Evolutionary conservation across 2,888 invertebrate species (phyloP), one percentile per base, ranked within the genome.

Genomic region (Entomobrya proxima): DNA sequence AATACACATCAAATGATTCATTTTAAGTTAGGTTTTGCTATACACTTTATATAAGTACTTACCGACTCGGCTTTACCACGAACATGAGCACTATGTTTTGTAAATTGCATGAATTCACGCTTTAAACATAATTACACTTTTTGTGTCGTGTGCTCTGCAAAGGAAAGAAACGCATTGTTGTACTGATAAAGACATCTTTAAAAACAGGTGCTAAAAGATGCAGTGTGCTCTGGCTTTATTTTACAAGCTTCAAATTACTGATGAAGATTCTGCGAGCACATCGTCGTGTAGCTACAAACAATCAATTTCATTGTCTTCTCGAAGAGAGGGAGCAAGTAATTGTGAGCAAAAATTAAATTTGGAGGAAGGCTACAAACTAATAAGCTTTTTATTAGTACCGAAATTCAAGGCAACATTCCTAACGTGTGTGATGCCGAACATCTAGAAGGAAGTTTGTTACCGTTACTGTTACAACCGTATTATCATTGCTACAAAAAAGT

Each of bases 281-380:
- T 2, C n/a, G 18, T 64, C 64, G 32, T 64, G 24, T 40, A 58
- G 32, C 58, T 74, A 30, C 76, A 83, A 76, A 83, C 76, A 84
- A 84, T 84, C 78, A 77, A 78, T 84, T 75, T 84, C 72, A 44
- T 77, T 84, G 75, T 83, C 50, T 52, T 47, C 47, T 37, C 64
- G 37, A 35, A 52, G 24, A 24, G 75, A 52, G 50, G 50, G 64
- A 61, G 64, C 30, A 47, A 77, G 77, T 58, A 72, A 79, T 79
- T 79, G 79, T 79, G 75, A 78, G 35, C 61, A 85, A 85, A 84
- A 85, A 78, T 85, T 85, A 80, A 80, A 80, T 85, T 85, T 85
- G 85, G 85, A 85, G 85, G 85, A 85, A 85, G 85, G 80, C 80
- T 80, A 69, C 85, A 85, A 85, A 80, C 74, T 85, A 85, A 85